Conservation (phyloP, 2,888 invertebrate genomes). For the Hetaerina titia region DNA sequence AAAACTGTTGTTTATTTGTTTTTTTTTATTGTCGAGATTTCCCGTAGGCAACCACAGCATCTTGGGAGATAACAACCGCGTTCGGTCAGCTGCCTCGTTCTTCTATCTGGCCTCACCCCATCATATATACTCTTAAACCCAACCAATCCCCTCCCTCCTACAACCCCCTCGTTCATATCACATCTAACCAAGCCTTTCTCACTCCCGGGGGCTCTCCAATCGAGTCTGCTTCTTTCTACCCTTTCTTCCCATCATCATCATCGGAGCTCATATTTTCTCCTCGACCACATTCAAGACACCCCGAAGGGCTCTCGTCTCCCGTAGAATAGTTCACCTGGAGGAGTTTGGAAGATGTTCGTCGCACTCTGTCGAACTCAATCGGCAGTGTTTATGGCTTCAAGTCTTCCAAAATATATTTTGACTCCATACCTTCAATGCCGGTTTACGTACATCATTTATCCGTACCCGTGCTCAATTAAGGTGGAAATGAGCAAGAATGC, state of each 20-base stretch:
- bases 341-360: background rate
- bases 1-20: background rate
- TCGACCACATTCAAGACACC: background rate
- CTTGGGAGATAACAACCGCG: conserved; percentile 52
- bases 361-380: background rate
- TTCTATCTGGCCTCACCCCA: background rate
- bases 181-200: background rate
- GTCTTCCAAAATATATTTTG: background rate
- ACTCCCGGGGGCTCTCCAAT: background rate
- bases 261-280: background rate
- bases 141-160: background rate
- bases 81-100: background rate
- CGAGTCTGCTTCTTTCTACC: background rate
- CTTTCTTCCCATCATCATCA: background rate
- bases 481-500: background rate
- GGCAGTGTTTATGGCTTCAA: background rate
- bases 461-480: background rate
- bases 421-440: background rate
- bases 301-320: background rate
- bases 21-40: conserved; percentile 25
- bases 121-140: background rate
- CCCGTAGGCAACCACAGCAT: conserved; percentile 35
- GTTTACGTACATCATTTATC: background rate
- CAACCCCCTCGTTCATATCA: background rate
- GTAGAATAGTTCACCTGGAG: conserved; percentile 5